Evolutionary conservation across 2,113 vertebrate species (phyloP), one percentile per base, ranked within the genome.

Genomic region (Dinomys branickii): DNA sequence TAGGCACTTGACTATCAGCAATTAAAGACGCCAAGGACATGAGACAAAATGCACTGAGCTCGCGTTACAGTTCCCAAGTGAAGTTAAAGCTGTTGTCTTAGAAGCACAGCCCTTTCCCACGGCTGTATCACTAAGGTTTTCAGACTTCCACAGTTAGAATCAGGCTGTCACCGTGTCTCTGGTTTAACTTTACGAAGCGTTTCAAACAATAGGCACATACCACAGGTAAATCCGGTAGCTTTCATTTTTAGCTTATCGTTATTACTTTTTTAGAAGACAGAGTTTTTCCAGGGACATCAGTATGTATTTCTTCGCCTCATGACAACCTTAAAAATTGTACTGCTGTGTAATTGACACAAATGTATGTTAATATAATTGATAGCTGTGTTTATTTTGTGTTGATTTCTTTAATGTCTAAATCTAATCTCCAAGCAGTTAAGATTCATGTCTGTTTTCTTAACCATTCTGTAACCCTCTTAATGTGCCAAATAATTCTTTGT

Each of bases 151-250:
- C 20, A 94, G 59, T 69, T 19, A 87, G 80, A 96, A 47, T 59
- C 28, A 63, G 33, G 0, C 50, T 65, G 28, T 67, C 69, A 71
- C 54, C n/a, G 19, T 93, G 84, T 63, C 77, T 85, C 86, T 75
- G 85, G 24, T 61, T 77, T 59, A 80, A 81, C 8, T 65, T 56
- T 86, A 81, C 28, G 54, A 87, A 85, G 56, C 9, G 67, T 80
- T 94, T 88, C 35, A 89, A 90, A 61, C 22, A 93, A 87, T 78
- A 92, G 65, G 85, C 6, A 85, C 10, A 85, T 33, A 24, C 20
- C 69, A 7, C 56, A 35, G n/a, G 84, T 84, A 30, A 58, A 78
- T 67, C 33, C 84, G 52, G 63, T 84, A 88, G 44, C 19, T 75
- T 91, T 3, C 52, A 84, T 56, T 84, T 13, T 88, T 28, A 89